phyloP scores from a whole-genome alignment of 2,113 vertebrate genomes.

The Kryptolebias marmoratus region DNA sequence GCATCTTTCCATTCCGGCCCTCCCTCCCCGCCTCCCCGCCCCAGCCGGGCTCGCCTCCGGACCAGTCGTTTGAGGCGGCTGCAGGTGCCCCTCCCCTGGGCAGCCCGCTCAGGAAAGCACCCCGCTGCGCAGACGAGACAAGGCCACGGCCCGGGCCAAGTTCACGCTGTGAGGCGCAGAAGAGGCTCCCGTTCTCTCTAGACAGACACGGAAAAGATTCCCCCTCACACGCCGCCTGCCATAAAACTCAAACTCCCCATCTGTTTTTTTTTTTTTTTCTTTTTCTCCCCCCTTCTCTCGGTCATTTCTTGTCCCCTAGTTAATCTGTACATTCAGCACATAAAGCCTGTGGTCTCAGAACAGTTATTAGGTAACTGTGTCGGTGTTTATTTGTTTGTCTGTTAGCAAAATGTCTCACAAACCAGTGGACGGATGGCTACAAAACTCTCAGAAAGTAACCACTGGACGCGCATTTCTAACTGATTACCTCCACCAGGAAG shows the following conservation, averaged over 20 bases:
- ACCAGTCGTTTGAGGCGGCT: constrained; percentile 76
- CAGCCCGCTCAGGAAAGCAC: constrained; percentile 82
- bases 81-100: constrained; percentile 87
- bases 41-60: constrained; percentile 57
- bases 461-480: too few species aligned
- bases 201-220: constrained; percentile 74
- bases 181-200: constrained; percentile 82
- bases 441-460: too few species aligned
- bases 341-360: background rate
- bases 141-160: constrained; percentile 77
- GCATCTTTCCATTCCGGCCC: constrained; percentile 77
- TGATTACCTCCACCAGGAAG: too few species aligned
- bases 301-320: constrained; percentile 46
- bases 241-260: constrained; percentile 78
- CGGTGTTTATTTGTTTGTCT: too few species aligned
- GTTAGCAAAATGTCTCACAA: too few species aligned
- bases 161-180: constrained; percentile 79
- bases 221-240: constrained; percentile 54
- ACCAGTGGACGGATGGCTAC: too few species aligned
- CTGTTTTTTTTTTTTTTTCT: constrained; percentile 77
- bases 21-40: constrained; percentile 24
- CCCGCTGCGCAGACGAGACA: constrained; percentile 83
- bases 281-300: constrained; percentile 51
- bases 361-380: background rate
- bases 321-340: background rate